Evolutionary conservation across 2,888 invertebrate species (phyloP), one percentile per base, ranked within the genome.

Genomic region (Limnephilus marmoratus): DNA sequence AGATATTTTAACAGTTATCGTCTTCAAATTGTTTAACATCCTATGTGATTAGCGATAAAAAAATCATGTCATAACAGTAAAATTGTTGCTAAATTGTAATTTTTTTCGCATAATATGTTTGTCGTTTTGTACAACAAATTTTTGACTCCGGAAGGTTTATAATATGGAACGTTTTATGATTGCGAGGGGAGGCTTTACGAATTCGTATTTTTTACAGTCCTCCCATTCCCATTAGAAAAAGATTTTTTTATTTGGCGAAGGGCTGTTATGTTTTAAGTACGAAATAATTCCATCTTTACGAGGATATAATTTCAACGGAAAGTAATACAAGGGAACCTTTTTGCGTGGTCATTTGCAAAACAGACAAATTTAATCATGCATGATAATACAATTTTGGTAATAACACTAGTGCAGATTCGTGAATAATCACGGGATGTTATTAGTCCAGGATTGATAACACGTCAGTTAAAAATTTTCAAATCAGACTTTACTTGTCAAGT

Each of bases 231-330:
- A 41, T 41, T 34, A 85, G 41, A 85, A 85, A n/a, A n/a, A 85
- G 24, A 85, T 45, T 45, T 45, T 86, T 45, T 45, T 86, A 37
- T 37, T 45, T 45, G 49, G 86, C 86, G 4, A n/a, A 29, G 41
- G 86, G 15, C 86, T 34, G 83, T 45, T 45, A 29, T 37, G 29
- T 45, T 45, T 45, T 86, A 29, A 86, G 45, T 45, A 29, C 29
- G 29, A 45, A 86, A 86, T 86, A 24, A 86, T 86, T 49, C n/a
- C 41, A 49, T 49, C 86, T 86, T 49, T 86, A 86, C 68, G 89
- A 89, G 89, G 89, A 89, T 89, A 68, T 89, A 89, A 81, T 89
- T 89, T 89, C 86, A 41, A 12, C 45, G 29, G 9, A 83, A 37
- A 83, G 37, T 34, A 83, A 37, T n/a, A 86, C 86, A 49, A 45